Evolutionary conservation across 2,797 vertebrate species (phyloP).

Genomic region (Leuciscus waleckii): DNA sequence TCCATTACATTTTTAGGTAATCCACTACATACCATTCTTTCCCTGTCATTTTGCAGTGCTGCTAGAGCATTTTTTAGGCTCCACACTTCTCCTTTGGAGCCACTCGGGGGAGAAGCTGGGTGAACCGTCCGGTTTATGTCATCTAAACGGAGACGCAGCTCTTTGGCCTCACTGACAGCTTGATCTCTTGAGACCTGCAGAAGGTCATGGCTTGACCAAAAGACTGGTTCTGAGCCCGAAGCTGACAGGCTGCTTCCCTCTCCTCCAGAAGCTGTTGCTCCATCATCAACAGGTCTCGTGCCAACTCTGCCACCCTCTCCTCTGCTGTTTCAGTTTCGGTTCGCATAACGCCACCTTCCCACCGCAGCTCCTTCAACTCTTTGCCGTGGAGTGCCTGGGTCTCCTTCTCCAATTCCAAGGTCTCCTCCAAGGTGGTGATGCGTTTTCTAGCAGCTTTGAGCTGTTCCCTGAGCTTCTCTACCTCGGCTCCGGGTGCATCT

Average conservation of each 20-base stretch:
- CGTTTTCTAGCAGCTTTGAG: conserved; percentile 78
- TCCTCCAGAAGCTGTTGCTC: conserved; percentile 88
- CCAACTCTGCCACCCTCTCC: conserved; percentile 95
- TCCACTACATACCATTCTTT: conserved; percentile 82
- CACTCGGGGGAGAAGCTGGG: conserved; percentile 61
- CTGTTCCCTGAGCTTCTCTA: conserved; percentile 80
- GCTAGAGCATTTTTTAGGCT: conserved; percentile 91
- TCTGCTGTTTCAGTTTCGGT: conserved; percentile 94
- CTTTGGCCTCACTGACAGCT: conserved; percentile 78
- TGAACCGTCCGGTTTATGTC: conserved; percentile 72
- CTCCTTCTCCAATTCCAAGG: conserved; percentile 72
- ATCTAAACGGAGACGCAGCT: conserved; percentile 80
- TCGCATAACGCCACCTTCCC: conserved; percentile 92
- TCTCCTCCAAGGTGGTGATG: conserved; percentile 75
- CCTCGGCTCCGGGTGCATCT: conserved; percentile 76
- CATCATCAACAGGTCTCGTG: conserved; percentile 87
- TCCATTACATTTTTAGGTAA: not conserved
- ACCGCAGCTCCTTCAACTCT: conserved; percentile 87
- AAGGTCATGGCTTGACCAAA: conserved; percentile 90
- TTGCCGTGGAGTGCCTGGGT: conserved; percentile 77
- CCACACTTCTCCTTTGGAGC: conserved; percentile 82
- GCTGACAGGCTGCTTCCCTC: conserved; percentile 80
- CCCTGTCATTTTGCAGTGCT: conserved; percentile 91
- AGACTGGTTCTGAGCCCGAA: conserved; percentile 86
- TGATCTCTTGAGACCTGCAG: conserved; percentile 90